Conservation (phyloP, 2,888 invertebrate genomes). For the Cryptus armator region DNA sequence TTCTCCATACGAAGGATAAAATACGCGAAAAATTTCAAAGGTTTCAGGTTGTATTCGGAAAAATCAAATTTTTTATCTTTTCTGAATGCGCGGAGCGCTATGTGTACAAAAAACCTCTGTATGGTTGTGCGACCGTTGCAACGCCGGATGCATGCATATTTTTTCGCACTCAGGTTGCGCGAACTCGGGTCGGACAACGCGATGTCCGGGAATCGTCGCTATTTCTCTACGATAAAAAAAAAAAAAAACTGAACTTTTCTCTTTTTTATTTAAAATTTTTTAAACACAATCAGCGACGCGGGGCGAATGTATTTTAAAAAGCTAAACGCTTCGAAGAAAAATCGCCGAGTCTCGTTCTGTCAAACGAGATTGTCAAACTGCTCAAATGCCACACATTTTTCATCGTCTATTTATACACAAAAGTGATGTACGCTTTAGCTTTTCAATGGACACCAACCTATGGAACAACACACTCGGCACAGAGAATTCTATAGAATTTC, state of each 20-base stretch:
- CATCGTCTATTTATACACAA: background rate
- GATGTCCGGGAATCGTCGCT: too few relatives aligned
- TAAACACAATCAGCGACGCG: too few relatives aligned
- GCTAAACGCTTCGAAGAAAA: background rate
- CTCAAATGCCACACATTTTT: background rate
- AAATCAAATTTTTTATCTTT: slow-evolving; percentile 56
- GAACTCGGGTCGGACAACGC: background rate
- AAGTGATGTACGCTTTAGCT: background rate
- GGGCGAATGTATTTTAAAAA: too few relatives aligned
- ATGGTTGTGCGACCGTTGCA: background rate
- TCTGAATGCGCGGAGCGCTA: background rate
- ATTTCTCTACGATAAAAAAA: too few relatives aligned
- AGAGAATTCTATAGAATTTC: too few relatives aligned
- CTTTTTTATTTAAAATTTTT: too few relatives aligned
- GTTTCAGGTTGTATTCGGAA: slow-evolving; percentile 37
- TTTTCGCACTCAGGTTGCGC: slow-evolving; percentile 6
- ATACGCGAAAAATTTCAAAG: slow-evolving; percentile 48
- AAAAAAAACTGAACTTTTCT: too few relatives aligned
- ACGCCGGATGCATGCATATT: slow-evolving; percentile 22
- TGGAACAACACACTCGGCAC: too few relatives aligned
- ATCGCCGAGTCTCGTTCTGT: background rate
- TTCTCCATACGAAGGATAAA: slow-evolving; percentile 37
- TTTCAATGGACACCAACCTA: background rate
- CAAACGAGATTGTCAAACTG: background rate
- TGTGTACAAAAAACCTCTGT: slow-evolving; percentile 34